Evolutionary conservation across 92 coral and sea anemone species (phyloP).

Genomic region (Nematostella vectensis): DNA sequence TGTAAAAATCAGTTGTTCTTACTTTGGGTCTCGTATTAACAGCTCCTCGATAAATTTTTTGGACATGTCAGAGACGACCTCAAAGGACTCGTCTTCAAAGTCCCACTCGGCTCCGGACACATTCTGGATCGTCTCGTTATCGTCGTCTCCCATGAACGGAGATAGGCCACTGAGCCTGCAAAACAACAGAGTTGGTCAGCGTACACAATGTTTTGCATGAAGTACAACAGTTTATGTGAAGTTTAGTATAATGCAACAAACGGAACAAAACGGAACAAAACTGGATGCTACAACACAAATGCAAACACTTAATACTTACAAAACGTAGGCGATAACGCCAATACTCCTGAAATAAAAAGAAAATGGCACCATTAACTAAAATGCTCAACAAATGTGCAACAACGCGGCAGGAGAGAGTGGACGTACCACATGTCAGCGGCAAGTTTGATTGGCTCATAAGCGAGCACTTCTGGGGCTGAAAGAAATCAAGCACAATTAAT

Average conservation of each 20-base stretch:
- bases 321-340: conserved; percentile 91
- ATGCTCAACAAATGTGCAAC: no score
- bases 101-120: conserved; percentile 93
- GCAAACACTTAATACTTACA: conserved; percentile 57
- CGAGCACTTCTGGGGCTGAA: conserved; percentile 93
- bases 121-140: conserved; percentile 92
- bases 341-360: conserved; percentile 65
- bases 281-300: not conserved
- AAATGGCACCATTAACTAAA: no score
- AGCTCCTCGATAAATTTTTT: conserved; percentile 80
- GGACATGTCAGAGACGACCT: conserved; percentile 83
- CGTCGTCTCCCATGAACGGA: conserved; percentile 98
- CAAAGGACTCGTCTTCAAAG: conserved; percentile 93
- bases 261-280: not conserved
- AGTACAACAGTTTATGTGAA: conserved; percentile 1
- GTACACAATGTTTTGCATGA: not conserved
- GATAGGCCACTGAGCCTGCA: conserved; percentile 91
- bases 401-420: no score
- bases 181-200: not conserved
- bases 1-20: conserved; percentile 16
- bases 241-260: no score
- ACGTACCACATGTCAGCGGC: conserved; percentile 96
- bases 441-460: conserved; percentile 67
- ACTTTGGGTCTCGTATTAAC: conserved; percentile 69
- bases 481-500: not conserved